phyloP scores from a whole-genome alignment of 2,113 vertebrate genomes.

The Actenoides lindsayi region DNA sequence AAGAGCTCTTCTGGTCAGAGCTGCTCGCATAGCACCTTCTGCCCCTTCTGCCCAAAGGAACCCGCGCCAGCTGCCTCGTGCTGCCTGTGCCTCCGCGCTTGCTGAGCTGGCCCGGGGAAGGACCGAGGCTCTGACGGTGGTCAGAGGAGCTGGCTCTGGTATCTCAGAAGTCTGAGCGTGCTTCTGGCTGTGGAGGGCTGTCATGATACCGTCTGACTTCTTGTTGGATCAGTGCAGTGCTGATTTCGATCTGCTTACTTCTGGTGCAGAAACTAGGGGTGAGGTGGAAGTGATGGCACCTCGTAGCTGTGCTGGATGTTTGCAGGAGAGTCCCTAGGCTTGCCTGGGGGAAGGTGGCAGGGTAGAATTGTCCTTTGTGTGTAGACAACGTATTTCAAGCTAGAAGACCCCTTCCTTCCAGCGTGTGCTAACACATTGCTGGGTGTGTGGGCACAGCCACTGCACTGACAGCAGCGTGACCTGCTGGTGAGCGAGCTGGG shows the following conservation, averaged over 20 bases:
- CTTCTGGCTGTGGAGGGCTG: neutral
- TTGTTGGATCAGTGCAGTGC: neutral
- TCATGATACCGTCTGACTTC: neutral
- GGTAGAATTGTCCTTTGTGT: neutral
- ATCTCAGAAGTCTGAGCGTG: neutral
- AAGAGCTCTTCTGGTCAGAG: neutral
- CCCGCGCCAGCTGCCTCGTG: neutral
- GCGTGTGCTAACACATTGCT: fast-evolving
- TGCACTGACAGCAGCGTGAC: neutral
- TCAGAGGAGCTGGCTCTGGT: neutral
- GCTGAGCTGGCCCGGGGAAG: neutral
- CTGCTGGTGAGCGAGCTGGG: neutral
- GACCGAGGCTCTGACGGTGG: neutral
- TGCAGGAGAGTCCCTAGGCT: no score
- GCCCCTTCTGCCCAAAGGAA: neutral
- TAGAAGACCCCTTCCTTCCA: neutral
- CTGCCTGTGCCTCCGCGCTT: fast-evolving
- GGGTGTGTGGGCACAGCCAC: neutral
- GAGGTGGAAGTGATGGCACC: neutral
- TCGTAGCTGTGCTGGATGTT: neutral
- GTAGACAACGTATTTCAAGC: neutral
- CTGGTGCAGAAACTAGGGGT: fast-evolving
- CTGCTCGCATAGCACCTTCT: neutral
- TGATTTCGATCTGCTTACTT: neutral
- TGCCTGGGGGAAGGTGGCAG: fast-evolving